Evolutionary conservation across 2,797 vertebrate species (phyloP).

Genomic region (Chrysolophus pictus): DNA sequence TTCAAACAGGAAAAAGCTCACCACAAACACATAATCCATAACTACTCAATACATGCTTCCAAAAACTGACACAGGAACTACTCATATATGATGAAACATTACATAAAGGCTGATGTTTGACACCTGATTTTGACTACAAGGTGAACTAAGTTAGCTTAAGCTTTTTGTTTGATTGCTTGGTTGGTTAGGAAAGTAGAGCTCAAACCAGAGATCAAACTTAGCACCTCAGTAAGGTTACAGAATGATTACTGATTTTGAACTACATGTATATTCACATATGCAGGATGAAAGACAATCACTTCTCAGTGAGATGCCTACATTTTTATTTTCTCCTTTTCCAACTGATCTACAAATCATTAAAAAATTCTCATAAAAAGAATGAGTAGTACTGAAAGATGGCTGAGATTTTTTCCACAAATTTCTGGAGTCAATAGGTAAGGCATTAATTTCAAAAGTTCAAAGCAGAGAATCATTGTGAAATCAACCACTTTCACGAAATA

Average conservation of each 20-base stretch:
- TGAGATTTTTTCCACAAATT: neutral
- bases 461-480: neutral
- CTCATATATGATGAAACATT: neutral
- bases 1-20: neutral
- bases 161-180: neutral
- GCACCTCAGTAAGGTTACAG: neutral
- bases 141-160: neutral
- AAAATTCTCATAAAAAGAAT: neutral
- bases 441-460: neutral
- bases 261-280: neutral
- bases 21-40: neutral
- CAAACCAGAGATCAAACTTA: neutral
- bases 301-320: neutral
- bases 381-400: neutral
- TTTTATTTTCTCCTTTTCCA: neutral
- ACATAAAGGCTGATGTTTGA: neutral
- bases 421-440: neutral
- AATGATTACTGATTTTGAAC: neutral
- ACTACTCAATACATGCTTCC: neutral
- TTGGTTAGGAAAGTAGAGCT: neutral
- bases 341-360: neutral
- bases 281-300: neutral
- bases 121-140: neutral
- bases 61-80: neutral
- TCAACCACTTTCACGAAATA: neutral